phyloP scores from a whole-genome alignment of 2,113 vertebrate species.

The Hippocampus guttulatus region DNA sequence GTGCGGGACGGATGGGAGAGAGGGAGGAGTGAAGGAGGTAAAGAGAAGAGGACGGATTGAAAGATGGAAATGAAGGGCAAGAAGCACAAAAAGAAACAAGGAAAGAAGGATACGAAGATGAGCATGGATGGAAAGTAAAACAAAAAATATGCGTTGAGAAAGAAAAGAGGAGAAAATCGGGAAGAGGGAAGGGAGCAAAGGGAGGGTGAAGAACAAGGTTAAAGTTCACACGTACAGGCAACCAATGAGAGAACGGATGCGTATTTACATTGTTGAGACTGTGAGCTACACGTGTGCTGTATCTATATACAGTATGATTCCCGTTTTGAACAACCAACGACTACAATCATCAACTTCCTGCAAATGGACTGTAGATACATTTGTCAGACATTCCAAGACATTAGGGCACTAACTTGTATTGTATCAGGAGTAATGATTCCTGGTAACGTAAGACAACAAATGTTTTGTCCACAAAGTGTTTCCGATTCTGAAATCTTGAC shows the following conservation, averaged over 20 bases:
- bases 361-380: no score
- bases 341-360: no score
- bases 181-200: slow-evolving; percentile 18
- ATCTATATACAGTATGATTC: no score
- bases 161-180: background rate
- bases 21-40: background rate
- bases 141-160: background rate
- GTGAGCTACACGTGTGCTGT: background rate
- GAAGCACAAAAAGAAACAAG: slow-evolving; percentile 49
- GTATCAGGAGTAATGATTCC: background rate
- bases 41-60: background rate
- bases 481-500: no score
- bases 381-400: no score
- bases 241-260: slow-evolving; percentile 16
- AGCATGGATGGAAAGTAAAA: background rate
- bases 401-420: no score
- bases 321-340: no score
- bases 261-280: background rate
- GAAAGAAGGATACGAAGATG: slow-evolving; percentile 20
- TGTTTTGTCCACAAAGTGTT: background rate
- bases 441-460: background rate
- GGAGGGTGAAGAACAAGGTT: slow-evolving; percentile 64
- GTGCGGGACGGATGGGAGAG: slow-evolving; percentile 10
- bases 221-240: slow-evolving; percentile 47
- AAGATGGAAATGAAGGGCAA: slow-evolving; percentile 1